These are phyloP conservation scores for Psophia crepitans DNA, from an alignment of 2,113 vertebrate species.

Conservation along the genomic window DNA sequence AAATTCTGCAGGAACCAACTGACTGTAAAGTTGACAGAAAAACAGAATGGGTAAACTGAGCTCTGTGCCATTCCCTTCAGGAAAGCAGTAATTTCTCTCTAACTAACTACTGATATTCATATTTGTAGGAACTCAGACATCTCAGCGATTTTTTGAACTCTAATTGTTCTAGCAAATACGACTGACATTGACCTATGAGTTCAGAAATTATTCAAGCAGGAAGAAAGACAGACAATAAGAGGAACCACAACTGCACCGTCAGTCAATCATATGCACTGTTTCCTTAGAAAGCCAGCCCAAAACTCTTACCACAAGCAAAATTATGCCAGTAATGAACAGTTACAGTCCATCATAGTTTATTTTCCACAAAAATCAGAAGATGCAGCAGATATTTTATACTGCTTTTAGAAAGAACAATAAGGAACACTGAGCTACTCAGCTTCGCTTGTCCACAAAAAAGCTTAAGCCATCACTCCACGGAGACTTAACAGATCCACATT, in stretches of 20 bases:
- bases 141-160: neutral
- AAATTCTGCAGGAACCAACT: neutral
- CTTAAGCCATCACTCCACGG: neutral
- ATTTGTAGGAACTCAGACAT: neutral
- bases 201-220: neutral
- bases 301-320: neutral
- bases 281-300: neutral
- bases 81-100: neutral
- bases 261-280: rapidly evolving
- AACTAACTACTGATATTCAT: neutral
- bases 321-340: neutral
- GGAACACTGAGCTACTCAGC: neutral
- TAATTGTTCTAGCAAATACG: neutral
- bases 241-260: neutral
- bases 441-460: neutral
- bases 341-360: neutral
- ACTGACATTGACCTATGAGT: neutral
- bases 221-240: neutral
- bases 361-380: neutral
- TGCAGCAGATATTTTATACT: neutral
- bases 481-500: neutral
- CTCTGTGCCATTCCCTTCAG: neutral
- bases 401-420: neutral
- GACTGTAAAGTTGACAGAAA: neutral
- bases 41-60: neutral